A percentile compares a stretch with the other conserved stretches of the same genome.
phyloP scores from a whole-genome alignment of 64 coral and sea anemone species.

The Montipora cactus region DNA sequence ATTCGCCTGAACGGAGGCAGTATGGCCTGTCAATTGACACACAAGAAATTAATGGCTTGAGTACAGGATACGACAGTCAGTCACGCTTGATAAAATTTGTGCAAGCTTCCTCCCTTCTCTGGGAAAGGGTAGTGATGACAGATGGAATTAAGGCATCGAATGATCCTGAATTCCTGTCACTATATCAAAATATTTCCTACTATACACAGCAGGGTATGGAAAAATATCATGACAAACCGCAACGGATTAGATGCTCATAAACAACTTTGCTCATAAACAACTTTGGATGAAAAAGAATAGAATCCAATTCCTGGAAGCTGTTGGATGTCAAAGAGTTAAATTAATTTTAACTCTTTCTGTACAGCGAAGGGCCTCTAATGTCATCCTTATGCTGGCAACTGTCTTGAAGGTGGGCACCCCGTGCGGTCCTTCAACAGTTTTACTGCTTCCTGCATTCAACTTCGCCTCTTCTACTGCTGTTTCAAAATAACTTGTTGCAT shows the following conservation, averaged over 20 bases:
- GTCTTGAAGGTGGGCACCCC: constrained; percentile 33
- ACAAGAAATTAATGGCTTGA: no score
- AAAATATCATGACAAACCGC: constrained; percentile 62
- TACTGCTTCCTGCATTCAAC: not conserved
- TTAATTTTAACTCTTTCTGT: no score
- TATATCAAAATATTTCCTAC: constrained; percentile 34
- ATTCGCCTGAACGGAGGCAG: no score
- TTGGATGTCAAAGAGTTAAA: constrained; percentile 25
- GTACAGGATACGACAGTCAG: no score
- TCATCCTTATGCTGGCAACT: constrained; percentile 50
- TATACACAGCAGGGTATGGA: constrained; percentile 70
- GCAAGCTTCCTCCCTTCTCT: no score
- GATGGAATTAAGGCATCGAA: no score
- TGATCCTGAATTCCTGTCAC: constrained; percentile 28
- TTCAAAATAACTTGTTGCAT: constrained; percentile 9
- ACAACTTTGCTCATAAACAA: constrained; percentile 53
- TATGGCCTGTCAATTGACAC: no score
- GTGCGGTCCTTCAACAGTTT: constrained; percentile 35
- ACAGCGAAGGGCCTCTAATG: not conserved
- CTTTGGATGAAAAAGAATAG: constrained; percentile 54
- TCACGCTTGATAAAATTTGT: no score
- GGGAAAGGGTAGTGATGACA: no score
- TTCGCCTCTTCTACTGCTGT: constrained; percentile 7
- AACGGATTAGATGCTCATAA: constrained; percentile 40
- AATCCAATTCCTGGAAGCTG: constrained; percentile 36